Evolutionary conservation across 2,113 vertebrate genomes (phyloP), one percentile per base, ranked within the genome.

Genomic region (Lepus timidus): DNA sequence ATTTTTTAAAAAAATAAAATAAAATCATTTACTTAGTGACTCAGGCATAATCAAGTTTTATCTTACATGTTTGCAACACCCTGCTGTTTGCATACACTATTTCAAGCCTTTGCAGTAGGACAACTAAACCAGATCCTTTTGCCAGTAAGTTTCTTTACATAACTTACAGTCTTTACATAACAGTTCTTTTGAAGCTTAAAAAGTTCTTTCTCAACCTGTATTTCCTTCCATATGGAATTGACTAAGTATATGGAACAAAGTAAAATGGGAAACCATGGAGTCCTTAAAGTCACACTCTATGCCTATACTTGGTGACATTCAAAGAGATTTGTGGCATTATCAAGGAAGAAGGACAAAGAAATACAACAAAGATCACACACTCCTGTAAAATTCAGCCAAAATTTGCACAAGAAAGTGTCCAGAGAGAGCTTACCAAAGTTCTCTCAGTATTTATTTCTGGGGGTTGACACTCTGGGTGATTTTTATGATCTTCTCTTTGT

Each of bases 121-220:
- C 44, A 94, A 91, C 74, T 52, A 91, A 95, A 73, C 64, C 79
- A 96, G 90, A 93, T 74, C 88, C 84, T 93, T 93, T 70, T 91
- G 75, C 70, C 85, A 74, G 88, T 96, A 75, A 95, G 90, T 91
- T 88, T 78, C 75, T 95, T 95, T 91, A 94, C n/a, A 96, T 95
- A 95, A 94, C 58, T 94, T 58, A 87, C 3, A 94, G 88, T 88
- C 49, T 95, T 93, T 93, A 96, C 29, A 51, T 95, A 96, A 93
- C 51, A 79, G 76, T 89, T 86, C 55, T 93, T 89, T 93, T 83
- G 75, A 81, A 89, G 87, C 64, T 91, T 82, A 93, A 94, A 95
- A 88, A 51, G 74, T 76, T 91, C 17, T 93, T 88, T 91, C 75
- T 91, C 70, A 91, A 74, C 55, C 31, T 95, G 49, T 96, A 93